A percentile compares a stretch with the other conserved stretches of the same genome.
These are phyloP conservation scores for Drosophila eohydei DNA, from an alignment of 2,888 invertebrate species.

Conservation along the genomic window DNA sequence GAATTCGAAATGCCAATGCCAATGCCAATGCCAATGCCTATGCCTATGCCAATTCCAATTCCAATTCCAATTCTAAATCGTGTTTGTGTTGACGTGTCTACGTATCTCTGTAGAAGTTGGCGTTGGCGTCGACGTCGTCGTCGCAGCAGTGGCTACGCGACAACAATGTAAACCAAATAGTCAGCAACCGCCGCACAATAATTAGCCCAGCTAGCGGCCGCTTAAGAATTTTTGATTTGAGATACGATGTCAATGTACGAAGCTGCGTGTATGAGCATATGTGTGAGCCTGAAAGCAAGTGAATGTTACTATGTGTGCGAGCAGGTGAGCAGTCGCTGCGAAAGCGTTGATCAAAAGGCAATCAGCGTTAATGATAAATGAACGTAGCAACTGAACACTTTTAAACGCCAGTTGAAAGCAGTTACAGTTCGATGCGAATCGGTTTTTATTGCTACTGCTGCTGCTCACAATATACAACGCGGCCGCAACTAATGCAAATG, in stretches of 20 bases:
- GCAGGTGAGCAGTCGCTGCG: slow-evolving; percentile 57
- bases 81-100: slow-evolving; percentile 48
- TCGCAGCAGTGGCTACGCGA: slow-evolving; percentile 18
- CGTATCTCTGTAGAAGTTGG: slow-evolving; percentile 1
- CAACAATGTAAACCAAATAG: slow-evolving; percentile 33
- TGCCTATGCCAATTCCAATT: not conserved
- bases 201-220: slow-evolving; percentile 29
- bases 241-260: slow-evolving; percentile 39
- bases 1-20: not conserved
- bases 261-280: slow-evolving; percentile 21
- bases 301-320: slow-evolving; percentile 31
- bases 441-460: slow-evolving; percentile 3
- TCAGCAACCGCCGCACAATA: slow-evolving; percentile 22
- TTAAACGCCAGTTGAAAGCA: slow-evolving; percentile 4
- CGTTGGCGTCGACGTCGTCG: slow-evolving; percentile 11
- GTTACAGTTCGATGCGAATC: slow-evolving; percentile 25
- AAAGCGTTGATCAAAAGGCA: slow-evolving; percentile 64
- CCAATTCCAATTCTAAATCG: slow-evolving; percentile 2
- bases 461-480: slow-evolving; percentile 27
- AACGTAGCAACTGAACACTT: slow-evolving; percentile 30
- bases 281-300: slow-evolving; percentile 29
- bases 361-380: slow-evolving; percentile 55
- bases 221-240: slow-evolving; percentile 30
- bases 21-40: not conserved
- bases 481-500: slow-evolving; percentile 34